Evolutionary conservation across 2,113 vertebrate species (phyloP), one percentile per base, ranked within the genome.

Genomic region (Jaculus jaculus): DNA sequence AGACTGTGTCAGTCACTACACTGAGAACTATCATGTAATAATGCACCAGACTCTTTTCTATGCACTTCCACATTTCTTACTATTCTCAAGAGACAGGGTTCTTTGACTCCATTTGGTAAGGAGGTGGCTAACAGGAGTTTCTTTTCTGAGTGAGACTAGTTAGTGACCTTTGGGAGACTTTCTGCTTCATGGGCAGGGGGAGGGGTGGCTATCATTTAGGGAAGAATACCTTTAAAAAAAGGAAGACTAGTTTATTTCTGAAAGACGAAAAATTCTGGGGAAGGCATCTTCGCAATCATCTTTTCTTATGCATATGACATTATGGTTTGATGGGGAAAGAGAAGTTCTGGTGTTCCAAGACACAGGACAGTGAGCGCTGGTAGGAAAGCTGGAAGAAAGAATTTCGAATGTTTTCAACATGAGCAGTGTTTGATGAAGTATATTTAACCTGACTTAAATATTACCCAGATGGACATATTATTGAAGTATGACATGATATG

Each of bases 21-120:
- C 32, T 86, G 88, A 92, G 39, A 9, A 10, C 54, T 47, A 65
- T 58, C n/a, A 54, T 32, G 32, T 51, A 66, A 20, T n/a, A 51
- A 32, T 39, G 10, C 54, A 20, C 34, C 60, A 42, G 28, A 63
- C 28, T 71, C 21, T 39, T 42, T 68, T 61, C 30, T 60, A 75
- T 93, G 74, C 84, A 75, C 23, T 73, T 91, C 72, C 81, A 4
- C 24, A 61, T 88, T 86, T 32, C 16, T 74, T 92, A 74, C 68
- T 89, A 74, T 89, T 58, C 54, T 84, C 61, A 91, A 84, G 21
- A 95, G 74, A 65, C 30, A 30, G 32, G 24, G 2, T 90, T 90
- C 21, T 93, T 89, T 94, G 42, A 69, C 54, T 92, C 93, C 26
- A 78, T 71, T 84, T 94, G 54, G 18, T 78, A 60, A 63, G 47